phyloP scores from a whole-genome alignment of 2,113 vertebrate species.

The Nothobranchius kuhntae region DNA sequence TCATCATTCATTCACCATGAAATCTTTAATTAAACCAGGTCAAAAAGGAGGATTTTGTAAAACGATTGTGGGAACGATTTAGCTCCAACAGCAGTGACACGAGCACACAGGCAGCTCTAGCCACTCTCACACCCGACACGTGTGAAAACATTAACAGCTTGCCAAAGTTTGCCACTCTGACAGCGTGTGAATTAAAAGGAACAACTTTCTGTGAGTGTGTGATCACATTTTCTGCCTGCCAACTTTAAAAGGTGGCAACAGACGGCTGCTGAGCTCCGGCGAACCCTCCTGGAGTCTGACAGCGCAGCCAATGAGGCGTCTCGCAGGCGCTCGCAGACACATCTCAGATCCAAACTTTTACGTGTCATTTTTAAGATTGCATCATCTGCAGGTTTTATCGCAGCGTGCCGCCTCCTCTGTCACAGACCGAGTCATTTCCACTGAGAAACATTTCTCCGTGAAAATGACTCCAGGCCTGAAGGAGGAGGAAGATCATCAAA shows the following conservation, averaged over 20 bases:
- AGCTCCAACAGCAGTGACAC: background rate
- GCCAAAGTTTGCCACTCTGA: background rate
- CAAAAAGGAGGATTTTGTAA: too few relatives aligned
- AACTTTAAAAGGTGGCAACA: conserved; percentile 4
- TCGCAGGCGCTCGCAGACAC: conserved; percentile 2
- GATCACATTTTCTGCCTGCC: background rate
- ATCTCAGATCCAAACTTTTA: conserved; percentile 20
- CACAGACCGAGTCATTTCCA: background rate
- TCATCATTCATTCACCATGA: too few relatives aligned
- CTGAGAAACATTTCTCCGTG: background rate
- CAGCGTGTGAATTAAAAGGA: conserved; percentile 4
- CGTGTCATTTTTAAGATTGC: conserved; percentile 10
- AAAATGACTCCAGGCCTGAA: conserved; percentile 1
- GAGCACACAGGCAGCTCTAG: background rate
- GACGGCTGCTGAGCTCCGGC: background rate
- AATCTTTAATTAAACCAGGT: too few relatives aligned
- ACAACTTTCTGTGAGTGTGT: background rate
- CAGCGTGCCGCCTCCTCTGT: background rate
- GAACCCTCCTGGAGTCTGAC: conserved; percentile 15
- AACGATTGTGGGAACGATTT: too few relatives aligned
- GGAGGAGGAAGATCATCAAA: background rate
- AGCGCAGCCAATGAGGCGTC: conserved; percentile 12
- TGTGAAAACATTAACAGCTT: background rate
- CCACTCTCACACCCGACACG: background rate
- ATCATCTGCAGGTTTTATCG: conserved; percentile 6